phyloP scores from a whole-genome alignment of 2,797 vertebrate species.

The Eulemur rubriventer region DNA sequence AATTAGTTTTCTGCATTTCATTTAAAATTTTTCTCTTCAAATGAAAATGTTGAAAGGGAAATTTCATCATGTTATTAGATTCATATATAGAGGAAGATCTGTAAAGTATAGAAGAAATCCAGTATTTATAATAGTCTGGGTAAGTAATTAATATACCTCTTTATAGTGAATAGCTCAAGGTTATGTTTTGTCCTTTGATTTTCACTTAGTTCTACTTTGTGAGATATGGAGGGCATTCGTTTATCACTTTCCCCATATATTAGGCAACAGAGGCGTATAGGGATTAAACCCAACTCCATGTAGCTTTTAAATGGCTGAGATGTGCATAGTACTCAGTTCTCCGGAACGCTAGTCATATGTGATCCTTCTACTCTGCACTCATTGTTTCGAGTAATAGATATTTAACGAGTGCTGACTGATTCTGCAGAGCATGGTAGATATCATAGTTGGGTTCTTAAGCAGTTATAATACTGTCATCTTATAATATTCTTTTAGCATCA shows the following conservation, averaged over 20 bases:
- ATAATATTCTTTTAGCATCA: neutral
- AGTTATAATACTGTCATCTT: neutral
- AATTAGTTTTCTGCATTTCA: neutral
- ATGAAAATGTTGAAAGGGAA: neutral
- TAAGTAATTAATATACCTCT: neutral
- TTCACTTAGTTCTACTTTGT: neutral
- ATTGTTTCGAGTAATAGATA: neutral
- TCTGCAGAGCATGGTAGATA: neutral
- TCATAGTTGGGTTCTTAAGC: neutral
- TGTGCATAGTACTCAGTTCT: neutral
- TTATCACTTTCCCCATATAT: neutral
- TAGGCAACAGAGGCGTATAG: neutral
- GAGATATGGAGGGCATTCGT: neutral
- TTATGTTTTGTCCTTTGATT: conserved; percentile 1
- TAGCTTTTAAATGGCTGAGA: neutral
- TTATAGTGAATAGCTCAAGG: neutral
- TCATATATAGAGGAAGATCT: neutral
- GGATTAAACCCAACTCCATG: neutral
- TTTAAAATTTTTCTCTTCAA: neutral
- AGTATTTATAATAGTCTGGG: neutral
- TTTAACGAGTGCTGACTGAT: neutral
- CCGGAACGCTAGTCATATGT: neutral
- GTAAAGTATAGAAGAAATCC: neutral
- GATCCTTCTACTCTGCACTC: neutral
- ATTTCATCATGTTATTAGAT: neutral